Conservation (phyloP, 2,797 vertebrate genomes). For the Smutsia temminckii region DNA sequence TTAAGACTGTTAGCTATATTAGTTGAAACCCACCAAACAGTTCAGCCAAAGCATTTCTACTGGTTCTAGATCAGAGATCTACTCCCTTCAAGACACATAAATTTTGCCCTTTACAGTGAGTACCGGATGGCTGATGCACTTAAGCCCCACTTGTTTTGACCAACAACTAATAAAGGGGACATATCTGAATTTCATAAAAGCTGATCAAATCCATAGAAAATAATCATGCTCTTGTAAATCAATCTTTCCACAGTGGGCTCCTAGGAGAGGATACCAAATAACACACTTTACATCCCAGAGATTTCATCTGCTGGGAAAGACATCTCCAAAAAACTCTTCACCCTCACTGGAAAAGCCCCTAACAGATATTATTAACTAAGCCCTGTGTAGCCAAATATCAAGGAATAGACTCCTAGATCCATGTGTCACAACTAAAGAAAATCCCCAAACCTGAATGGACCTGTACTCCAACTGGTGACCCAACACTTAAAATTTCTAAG, state of each 20-base stretch:
- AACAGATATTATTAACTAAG: not conserved
- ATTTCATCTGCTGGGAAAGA: not conserved
- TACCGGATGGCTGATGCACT: too few relatives aligned
- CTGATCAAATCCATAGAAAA: not conserved
- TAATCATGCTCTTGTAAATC: not conserved
- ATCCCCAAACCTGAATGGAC: not conserved
- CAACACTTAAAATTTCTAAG: not conserved
- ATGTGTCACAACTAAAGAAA: not conserved
- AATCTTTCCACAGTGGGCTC: not conserved
- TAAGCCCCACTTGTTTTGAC: not conserved
- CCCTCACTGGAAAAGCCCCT: not conserved
- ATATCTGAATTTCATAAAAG: not conserved
- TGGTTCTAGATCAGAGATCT: not conserved
- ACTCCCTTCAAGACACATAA: not conserved
- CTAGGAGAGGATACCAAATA: not conserved
- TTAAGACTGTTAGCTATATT: not conserved
- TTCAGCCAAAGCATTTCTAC: not conserved
- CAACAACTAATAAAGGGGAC: not conserved
- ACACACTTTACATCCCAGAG: not conserved
- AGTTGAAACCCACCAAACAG: not conserved
- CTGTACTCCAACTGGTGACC: not conserved
- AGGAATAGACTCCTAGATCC: not conserved
- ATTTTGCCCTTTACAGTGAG: not conserved
- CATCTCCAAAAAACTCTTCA: not conserved
- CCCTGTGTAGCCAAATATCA: not conserved